A percentile compares a stretch with the other conserved stretches of the same genome.
These are phyloP conservation scores for Acanthopleura granulata DNA, from an alignment of 2,888 invertebrate species.

Conservation along the genomic window DNA sequence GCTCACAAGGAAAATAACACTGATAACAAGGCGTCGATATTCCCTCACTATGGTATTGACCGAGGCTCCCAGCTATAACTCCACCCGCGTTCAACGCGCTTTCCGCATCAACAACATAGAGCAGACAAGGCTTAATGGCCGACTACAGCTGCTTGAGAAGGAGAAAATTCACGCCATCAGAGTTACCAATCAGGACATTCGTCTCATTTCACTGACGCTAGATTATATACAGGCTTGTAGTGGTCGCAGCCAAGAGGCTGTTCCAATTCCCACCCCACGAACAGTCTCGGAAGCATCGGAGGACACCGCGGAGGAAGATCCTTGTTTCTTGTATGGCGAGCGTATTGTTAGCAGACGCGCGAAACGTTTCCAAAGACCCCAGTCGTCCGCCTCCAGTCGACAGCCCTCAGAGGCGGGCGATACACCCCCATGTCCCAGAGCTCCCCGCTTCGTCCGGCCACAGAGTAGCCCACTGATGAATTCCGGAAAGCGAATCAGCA, in stretches of 20 bases:
- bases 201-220: conserved; percentile 55
- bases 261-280: conserved; percentile 32
- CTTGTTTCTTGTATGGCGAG: conserved; percentile 62
- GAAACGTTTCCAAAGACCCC: conserved; percentile 42
- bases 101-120: conserved; percentile 63
- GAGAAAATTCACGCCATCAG: conserved; percentile 51
- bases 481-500: not conserved
- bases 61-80: conserved; percentile 52
- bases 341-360: conserved; percentile 55
- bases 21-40: no score
- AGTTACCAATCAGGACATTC: conserved; percentile 61
- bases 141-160: conserved; percentile 54
- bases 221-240: conserved; percentile 62
- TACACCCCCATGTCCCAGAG: conserved; percentile 22
- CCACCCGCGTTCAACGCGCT: conserved; percentile 57
- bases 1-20: no score
- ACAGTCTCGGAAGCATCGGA: conserved; percentile 22
- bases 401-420: not conserved
- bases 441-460: conserved; percentile 36
- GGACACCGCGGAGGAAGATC: conserved; percentile 34
- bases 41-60: conserved; percentile 39
- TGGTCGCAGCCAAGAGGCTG: conserved; percentile 60
- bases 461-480: conserved; percentile 46
- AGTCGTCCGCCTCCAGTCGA: not conserved
- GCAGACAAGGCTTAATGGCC: conserved; percentile 46